Base-by-base conservation (phyloP, 2,113 vertebrate genomes). In the Crotophaga sulcirostris region DNA sequence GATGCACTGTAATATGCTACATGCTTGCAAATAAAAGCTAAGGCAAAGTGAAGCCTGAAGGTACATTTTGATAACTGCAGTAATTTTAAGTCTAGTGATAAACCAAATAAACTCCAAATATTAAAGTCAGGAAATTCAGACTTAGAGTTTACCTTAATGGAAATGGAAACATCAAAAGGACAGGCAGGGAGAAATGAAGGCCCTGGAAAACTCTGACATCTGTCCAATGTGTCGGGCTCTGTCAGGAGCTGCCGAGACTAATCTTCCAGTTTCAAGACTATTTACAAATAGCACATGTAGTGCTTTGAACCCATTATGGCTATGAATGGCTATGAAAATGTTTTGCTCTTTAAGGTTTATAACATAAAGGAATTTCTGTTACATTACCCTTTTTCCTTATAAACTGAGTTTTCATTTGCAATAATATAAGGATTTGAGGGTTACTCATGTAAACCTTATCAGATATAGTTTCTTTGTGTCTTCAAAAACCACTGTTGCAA, bases 381-480 rank as follows among this genome's bases (percentile, higher is more conserved):
- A 51, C 11, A 36, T 69, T 55, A 59, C 26, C 13, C 20, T 87
- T 90, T 59, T 72, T 74, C 54, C 67, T 49, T 63, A 78, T 17
- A 84, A 94, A 52, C 51, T 31, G 36, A 79, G 40, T 79, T 95
- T 94, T 85, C 78, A n/a, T 70, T 94, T 91, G 70, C 70, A 85
- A 26, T 6, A 8, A 5, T 20, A 9, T 56, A 58, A 60, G 74
- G 59, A 73, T 55, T 82, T 3, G 2, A 60, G 58, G 36, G 63
- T 34, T 96, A 51, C 62, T 52, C 34, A 19, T 6, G 26, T 63
- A 77, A 92, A 77, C 42, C 67, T 88, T 87, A 91, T 85, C 91
- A 77, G 63, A 94, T 93, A 78, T 13, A 49, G 36, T 58, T 89
- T 58, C 60, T 92, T 90, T 94, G 93, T 96, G 77, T 77, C 75